These are phyloP conservation scores for Rachycentron canadum DNA, from an alignment of 2,797 vertebrate genomes.

Conservation along the genomic window DNA sequence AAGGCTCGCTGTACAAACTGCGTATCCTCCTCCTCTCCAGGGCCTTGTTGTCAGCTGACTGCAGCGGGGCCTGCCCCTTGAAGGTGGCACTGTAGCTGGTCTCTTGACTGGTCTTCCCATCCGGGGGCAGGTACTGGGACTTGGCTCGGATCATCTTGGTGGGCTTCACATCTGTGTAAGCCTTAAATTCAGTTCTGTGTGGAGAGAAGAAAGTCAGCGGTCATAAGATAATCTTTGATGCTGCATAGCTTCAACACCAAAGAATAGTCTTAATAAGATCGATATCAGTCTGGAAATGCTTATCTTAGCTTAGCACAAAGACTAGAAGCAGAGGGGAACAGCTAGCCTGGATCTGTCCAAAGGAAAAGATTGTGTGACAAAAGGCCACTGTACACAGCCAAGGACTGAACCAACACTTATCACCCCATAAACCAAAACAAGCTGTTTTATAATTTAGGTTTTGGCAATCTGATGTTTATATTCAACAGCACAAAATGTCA, in stretches of 20 bases:
- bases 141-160: constrained; percentile 91
- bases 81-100: constrained; percentile 96
- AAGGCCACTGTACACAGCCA: neutral
- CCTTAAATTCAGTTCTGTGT: constrained; percentile 93
- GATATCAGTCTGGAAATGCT: neutral
- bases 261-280: neutral
- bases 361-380: neutral
- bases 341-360: neutral
- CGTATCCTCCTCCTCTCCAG: constrained; percentile 95
- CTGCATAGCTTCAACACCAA: neutral
- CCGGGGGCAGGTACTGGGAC: constrained; percentile 92
- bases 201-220: constrained; percentile 29
- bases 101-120: constrained; percentile 90
- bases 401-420: neutral
- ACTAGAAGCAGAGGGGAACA: neutral
- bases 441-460: no score
- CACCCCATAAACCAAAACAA: neutral
- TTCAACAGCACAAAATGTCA: neutral
- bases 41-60: constrained; percentile 88
- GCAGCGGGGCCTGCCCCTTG: constrained; percentile 88
- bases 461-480: no score
- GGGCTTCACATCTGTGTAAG: constrained; percentile 93
- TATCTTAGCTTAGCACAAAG: neutral
- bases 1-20: constrained; percentile 94
- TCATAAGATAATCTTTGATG: neutral